These are phyloP conservation scores for Bombylius major DNA, from an alignment of 2,888 invertebrate species.

Conservation along the genomic window DNA sequence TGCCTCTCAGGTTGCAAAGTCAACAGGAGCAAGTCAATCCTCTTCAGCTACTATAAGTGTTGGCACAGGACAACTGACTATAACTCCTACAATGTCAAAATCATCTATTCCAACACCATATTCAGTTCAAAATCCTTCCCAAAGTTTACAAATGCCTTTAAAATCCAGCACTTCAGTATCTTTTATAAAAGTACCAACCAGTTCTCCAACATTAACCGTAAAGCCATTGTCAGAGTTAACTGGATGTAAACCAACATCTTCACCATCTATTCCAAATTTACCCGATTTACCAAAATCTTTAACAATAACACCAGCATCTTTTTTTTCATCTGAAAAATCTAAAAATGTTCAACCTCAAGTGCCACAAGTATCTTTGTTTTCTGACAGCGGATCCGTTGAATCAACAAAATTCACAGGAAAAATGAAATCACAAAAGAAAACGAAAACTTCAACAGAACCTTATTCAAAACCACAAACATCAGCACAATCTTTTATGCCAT, in stretches of 20 bases:
- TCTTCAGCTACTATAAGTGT: slow-evolving; percentile 20
- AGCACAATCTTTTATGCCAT: slow-evolving; percentile 2
- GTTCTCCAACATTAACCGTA: slow-evolving; percentile 14
- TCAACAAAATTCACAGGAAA: slow-evolving; percentile 6
- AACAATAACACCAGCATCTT: slow-evolving; percentile 21
- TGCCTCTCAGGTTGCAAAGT: slow-evolving; percentile 18
- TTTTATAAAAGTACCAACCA: slow-evolving; percentile 17
- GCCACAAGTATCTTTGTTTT: slow-evolving; percentile 11
- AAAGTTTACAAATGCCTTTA: slow-evolving; percentile 3
- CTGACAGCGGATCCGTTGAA: background rate
- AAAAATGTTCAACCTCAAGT: slow-evolving; percentile 9
- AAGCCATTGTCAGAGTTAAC: slow-evolving; percentile 16
- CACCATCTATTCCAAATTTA: slow-evolving; percentile 9
- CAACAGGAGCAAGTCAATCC: slow-evolving; percentile 11
- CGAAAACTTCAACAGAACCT: background rate
- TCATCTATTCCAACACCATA: slow-evolving; percentile 11
- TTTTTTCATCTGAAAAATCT: slow-evolving; percentile 12
- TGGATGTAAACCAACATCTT: slow-evolving; percentile 1
- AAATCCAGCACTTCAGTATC: slow-evolving; percentile 15
- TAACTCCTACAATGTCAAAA: slow-evolving; percentile 19
- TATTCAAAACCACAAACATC: slow-evolving; percentile 7
- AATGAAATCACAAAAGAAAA: slow-evolving; percentile 6
- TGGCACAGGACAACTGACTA: slow-evolving; percentile 20
- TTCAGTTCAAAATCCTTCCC: slow-evolving; percentile 6
- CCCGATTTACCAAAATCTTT: slow-evolving; percentile 23